Conservation (phyloP, 2,888 invertebrate genomes). For the Mythimna vitellina region DNA sequence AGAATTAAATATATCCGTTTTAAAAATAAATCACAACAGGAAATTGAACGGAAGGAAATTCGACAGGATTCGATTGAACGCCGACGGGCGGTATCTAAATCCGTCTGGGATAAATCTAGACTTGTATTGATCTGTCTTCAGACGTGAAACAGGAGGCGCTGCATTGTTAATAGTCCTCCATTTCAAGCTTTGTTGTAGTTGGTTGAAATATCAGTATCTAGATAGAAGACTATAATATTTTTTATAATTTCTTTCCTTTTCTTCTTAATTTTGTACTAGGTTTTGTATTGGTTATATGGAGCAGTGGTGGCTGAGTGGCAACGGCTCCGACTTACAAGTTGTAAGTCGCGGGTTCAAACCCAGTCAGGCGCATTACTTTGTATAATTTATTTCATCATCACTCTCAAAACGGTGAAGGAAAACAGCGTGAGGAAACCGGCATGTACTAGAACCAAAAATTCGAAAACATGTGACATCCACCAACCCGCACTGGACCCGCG, state of each 20-base stretch:
- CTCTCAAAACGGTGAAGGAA: no score
- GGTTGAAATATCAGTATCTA: background rate
- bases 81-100: conserved; percentile 19
- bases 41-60: conserved; percentile 19
- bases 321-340: no score
- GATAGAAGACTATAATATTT: background rate
- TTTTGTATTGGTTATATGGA: no score
- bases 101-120: conserved; percentile 28
- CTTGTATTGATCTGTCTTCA: conserved; percentile 26
- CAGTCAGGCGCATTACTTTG: no score
- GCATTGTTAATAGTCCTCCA: background rate
- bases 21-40: conserved; percentile 7
- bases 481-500: no score
- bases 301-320: no score
- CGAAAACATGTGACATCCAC: no score
- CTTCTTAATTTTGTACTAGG: background rate
- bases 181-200: background rate
- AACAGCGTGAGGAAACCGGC: no score
- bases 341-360: no score
- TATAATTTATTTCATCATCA: no score
- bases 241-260: background rate
- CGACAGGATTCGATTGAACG: conserved; percentile 1
- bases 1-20: background rate
- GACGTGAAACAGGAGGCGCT: background rate
- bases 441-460: no score